phyloP scores from a whole-genome alignment of 2,888 invertebrate genomes.

The Heliconius ismenius region DNA sequence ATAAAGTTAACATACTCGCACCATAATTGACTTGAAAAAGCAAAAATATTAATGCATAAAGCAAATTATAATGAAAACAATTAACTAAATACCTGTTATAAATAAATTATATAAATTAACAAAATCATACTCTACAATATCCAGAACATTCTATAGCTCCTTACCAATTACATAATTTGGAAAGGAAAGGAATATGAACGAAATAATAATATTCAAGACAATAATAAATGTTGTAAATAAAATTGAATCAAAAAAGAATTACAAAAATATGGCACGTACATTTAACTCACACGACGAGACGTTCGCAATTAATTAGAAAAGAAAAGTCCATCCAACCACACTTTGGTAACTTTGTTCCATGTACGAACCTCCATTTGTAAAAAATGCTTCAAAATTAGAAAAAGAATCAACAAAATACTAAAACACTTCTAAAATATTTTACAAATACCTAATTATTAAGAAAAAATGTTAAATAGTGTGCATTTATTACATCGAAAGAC shows the following conservation, averaged over 20 bases:
- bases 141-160: constrained; percentile 13
- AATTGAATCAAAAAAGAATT: constrained; percentile 14
- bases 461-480: constrained; percentile 72
- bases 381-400: constrained; percentile 37
- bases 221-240: constrained; percentile 15
- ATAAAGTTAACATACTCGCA: constrained; percentile 60
- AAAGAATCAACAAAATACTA: constrained; percentile 40
- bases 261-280: constrained; percentile 53
- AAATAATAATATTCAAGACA: constrained; percentile 22
- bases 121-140: constrained; percentile 23
- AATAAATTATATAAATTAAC: constrained; percentile 41
- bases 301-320: constrained; percentile 32
- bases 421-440: constrained; percentile 55
- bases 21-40: constrained; percentile 78
- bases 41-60: constrained; percentile 50
- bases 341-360: constrained; percentile 52
- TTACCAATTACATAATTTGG: background rate
- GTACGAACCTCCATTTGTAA: constrained; percentile 39
- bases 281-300: constrained; percentile 42
- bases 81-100: constrained; percentile 38
- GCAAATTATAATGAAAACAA: constrained; percentile 44
- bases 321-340: constrained; percentile 44
- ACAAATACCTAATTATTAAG: constrained; percentile 56
- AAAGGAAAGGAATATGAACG: constrained; percentile 8
- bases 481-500: constrained; percentile 69